Base-by-base conservation (phyloP, 1,140 invertebrate species). In the Tetragonula clypearis region DNA sequence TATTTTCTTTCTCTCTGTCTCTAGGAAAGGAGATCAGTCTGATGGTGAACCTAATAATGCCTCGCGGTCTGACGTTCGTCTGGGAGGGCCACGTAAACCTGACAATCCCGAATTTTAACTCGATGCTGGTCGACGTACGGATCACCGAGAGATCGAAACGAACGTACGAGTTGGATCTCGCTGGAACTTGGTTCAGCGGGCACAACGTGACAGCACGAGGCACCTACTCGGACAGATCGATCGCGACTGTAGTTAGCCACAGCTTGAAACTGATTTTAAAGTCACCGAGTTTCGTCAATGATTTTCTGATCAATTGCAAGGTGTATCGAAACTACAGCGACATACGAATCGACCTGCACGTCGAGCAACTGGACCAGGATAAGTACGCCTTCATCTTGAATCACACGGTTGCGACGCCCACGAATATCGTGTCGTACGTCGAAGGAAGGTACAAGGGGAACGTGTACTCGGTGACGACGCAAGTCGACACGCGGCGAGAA, bases 171-270 rank as follows among this genome's bases (percentile, higher is more conserved):
- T 92, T 97, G 11, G 96, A 97, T 68, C 95, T 97, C 56, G 94
- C 96, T 8, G 97, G 97, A 0, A 96, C 96, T 0, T 98, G 97
- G 97, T 98, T 98, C 90, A 97, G 97, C 81, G 97, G 97, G 3
- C 96, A 97, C 77, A 97, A 96, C 66, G 95, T 97, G 53, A 96
- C 96, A 9, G 94, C 96, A 1, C 95, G 96, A 68, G 97, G 97
- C 2, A 95, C 96, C 12, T 98, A 98, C 89, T 96, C 96, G 75
- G 97, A 98, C 91, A 95, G 95, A 87, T 97, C 97, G 0, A 96
- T 96, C 8, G 93, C 95, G 0, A 95, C 96, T 14, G 92, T 96
- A 77, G 95, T 95, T 0, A 96, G 96, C 83, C 96, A 97, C 81
- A 95, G 96, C 30, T 79, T 98, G 0, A 98, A 98, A 90, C 90